Base-by-base conservation (phyloP, 2,888 invertebrate species). In the Ormyrus rosae region DNA sequence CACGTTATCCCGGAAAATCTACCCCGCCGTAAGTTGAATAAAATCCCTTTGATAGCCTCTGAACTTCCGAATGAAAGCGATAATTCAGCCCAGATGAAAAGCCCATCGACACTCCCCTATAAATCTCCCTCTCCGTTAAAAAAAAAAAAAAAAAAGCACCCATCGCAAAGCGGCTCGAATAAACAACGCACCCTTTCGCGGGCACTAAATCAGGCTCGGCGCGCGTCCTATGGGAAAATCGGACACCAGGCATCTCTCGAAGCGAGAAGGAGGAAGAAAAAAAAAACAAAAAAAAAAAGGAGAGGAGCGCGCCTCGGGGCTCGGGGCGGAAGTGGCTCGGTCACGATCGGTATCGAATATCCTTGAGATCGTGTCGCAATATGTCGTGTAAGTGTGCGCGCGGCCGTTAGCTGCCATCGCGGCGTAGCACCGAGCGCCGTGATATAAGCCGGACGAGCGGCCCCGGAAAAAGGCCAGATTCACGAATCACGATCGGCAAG, bases 271-370 rank as follows among this genome's bases (percentile, higher is more conserved):
- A 9, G 0, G 13, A 0, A 2, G 10, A 64, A 70, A 55, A 50
- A 55, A 50, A 13, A 13, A 13, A 13, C 13, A 0, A 13, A 13
- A 48, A 13, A 34, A 46, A 6, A 55, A 50, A 4, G 34, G 3
- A 34, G 34, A 34, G 34, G 34, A 34, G 34, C 34, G n/a, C 53
- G 50, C 48, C 45, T 3, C 65, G 19, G 81, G 82, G 80, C 45
- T 3, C 65, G 19, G 81, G 82, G 81, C 83, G 81, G 82, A 83
- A 84, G 81, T 81, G 69, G 64, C 79, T 74, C 80, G 83, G 84
- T 84, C 85, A 84, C 84, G 85, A 85, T 84, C 83, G 82, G 80
- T 84, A 85, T 84, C 85, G 80, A 84, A 83, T 83, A 84, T 83
- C 83, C 83, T 60, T 58, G 61, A 82, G 79, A 82, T 83, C 84